Evolutionary conservation across 1,140 invertebrate genomes (phyloP), one percentile per base, ranked within the genome.

Genomic region (Drosophila murphyi): DNA sequence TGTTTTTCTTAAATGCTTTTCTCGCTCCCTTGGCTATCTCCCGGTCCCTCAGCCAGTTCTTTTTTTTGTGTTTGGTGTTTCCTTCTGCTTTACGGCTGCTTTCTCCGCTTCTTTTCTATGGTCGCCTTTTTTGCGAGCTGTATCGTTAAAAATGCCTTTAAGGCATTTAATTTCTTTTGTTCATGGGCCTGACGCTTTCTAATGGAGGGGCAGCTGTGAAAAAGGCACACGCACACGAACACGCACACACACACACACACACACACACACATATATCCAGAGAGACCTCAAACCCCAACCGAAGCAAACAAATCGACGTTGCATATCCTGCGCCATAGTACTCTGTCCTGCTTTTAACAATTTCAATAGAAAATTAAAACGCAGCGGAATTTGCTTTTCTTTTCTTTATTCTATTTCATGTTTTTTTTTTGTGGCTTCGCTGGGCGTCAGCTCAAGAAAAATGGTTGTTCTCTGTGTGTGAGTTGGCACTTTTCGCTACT

Each of bases 161-260:
- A 85, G 85, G 85, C 85, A 89, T 89, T 89, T 89, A 89, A 89
- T 89, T 89, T 89, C 85, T 89, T 89, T 89, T 89, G 85, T 89
- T 89, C 78, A 81, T 81, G 89, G 80, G 78, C 61, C 75, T 51
- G 71, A 37, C 59, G 72, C 54, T 63, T 59, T 75, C 67, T 71
- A 71, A 71, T 75, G 59, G 59, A 48, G 31, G 43, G 47, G 45
- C 54, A 63, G 47, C 67, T 72, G 57, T 47, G 65, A 75, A 63
- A 70, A 74, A 75, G 64, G 60, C 55, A 61, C 29, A 50, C 12
- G 37, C 34, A 55, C n/a, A 50, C 39, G 31, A 0, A 47, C n/a
- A 2, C 12, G 51, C 47, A 39, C 41, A 47, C 55, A 35, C 37
- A 57, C 45, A 48, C 12, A 50, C 6, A 61, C 0, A 48, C 32